Evolutionary conservation across 2,888 invertebrate species (phyloP).

Genomic region (Vanessa cardui): DNA sequence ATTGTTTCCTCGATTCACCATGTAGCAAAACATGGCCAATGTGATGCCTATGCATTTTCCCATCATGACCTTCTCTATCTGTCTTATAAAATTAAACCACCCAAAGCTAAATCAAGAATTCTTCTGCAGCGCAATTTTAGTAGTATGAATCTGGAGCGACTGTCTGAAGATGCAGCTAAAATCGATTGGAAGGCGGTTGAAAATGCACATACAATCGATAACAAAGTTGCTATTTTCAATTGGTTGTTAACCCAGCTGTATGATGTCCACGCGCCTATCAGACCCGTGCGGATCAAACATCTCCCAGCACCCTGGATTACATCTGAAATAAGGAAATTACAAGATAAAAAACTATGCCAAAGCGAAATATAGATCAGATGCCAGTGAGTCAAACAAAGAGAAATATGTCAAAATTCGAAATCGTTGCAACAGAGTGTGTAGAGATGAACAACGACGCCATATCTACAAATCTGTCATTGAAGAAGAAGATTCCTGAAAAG

Average conservation of each 20-base stretch:
- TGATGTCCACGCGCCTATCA: slow-evolving; percentile 35
- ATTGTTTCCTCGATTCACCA: too few species aligned
- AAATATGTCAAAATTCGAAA: background rate
- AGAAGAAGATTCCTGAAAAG: too few species aligned
- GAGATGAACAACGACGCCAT: background rate
- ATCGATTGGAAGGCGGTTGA: background rate
- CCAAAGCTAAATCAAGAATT: background rate
- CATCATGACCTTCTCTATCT: too few species aligned
- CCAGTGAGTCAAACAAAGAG: background rate
- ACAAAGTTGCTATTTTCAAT: background rate
- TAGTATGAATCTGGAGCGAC: background rate
- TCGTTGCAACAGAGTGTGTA: background rate
- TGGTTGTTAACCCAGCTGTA: slow-evolving; percentile 20
- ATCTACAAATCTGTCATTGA: too few species aligned
- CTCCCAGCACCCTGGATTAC: slow-evolving; percentile 21
- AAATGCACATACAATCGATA: background rate
- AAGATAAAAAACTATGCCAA: slow-evolving; percentile 28
- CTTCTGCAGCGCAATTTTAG: slow-evolving; percentile 2
- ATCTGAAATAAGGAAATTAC: slow-evolving; percentile 18
- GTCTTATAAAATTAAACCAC: background rate
- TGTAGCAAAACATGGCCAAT: too few species aligned
- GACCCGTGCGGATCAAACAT: slow-evolving; percentile 13
- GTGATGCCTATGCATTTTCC: too few species aligned
- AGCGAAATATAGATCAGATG: slow-evolving; percentile 13
- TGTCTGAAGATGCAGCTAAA: background rate